Conservation (phyloP, 2,113 vertebrate species). For the Lucifuga dentata region DNA sequence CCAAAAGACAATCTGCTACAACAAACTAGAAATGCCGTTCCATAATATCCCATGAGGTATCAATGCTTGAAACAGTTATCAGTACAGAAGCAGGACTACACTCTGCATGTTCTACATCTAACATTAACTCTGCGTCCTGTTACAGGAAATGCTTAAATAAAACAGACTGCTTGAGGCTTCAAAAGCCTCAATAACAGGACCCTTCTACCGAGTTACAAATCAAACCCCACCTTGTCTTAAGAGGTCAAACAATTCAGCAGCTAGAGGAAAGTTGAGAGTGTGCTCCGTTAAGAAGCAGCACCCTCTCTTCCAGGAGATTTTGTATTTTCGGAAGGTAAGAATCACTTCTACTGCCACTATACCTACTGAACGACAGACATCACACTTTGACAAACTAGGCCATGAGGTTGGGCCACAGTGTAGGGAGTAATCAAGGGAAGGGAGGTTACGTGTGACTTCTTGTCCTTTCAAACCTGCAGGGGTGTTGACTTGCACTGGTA, state of each 20-base stretch:
- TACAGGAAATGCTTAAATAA: constrained; percentile 41
- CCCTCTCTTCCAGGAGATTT: constrained; percentile 35
- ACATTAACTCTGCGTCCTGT: constrained; percentile 43
- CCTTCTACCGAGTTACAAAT: constrained; percentile 2
- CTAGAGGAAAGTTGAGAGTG: constrained; percentile 38
- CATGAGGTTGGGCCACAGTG: constrained; percentile 86
- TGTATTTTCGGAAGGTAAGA: constrained; percentile 25
- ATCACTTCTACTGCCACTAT: constrained; percentile 45
- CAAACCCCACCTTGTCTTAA: constrained; percentile 32
- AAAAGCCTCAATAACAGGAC: constrained; percentile 8
- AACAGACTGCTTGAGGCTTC: neutral
- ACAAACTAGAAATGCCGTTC: constrained; percentile 69
- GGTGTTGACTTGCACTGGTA: constrained; percentile 97
- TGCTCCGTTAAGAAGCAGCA: constrained; percentile 31
- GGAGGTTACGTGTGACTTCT: constrained; percentile 83
- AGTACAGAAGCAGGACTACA: constrained; percentile 51
- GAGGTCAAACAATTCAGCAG: constrained; percentile 64
- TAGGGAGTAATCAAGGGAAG: constrained; percentile 47
- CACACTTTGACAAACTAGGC: constrained; percentile 88
- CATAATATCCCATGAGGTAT: constrained; percentile 75
- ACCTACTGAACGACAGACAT: constrained; percentile 81
- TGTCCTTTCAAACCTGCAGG: constrained; percentile 98
- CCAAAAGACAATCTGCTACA: constrained; percentile 78
- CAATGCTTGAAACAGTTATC: constrained; percentile 64
- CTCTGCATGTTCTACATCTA: constrained; percentile 48